A percentile compares a stretch with the other conserved stretches of the same genome.
These are phyloP conservation scores for Platyscapa corneri DNA, from an alignment of 1,140 invertebrate species.

Conservation along the genomic window DNA sequence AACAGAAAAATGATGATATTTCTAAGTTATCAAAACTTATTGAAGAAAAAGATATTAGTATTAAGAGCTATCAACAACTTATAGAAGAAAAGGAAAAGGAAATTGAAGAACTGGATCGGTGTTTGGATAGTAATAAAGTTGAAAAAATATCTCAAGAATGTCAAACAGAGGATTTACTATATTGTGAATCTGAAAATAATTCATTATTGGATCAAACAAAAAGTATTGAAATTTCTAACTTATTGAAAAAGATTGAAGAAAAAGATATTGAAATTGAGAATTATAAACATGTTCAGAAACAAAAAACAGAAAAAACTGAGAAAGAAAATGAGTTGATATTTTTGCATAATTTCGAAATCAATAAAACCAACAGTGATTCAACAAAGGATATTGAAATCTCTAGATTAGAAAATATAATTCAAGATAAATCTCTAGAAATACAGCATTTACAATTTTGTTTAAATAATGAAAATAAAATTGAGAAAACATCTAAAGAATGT, in stretches of 20 bases:
- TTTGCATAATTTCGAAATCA: neutral
- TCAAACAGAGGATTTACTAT: constrained; percentile 16
- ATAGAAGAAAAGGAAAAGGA: constrained; percentile 47
- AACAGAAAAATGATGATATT: no score
- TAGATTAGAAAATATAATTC: constrained; percentile 1
- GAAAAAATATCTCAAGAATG: constrained; percentile 37
- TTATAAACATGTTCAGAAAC: no score
- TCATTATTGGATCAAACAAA: constrained; percentile 7
- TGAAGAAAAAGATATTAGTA: no score
- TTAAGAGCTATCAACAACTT: neutral
- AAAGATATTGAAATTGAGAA: constrained; percentile 31
- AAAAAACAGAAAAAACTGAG: constrained; percentile 41
- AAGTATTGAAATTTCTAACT: neutral
- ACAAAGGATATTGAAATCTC: constrained; percentile 15
- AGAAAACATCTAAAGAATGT: constrained; percentile 37
- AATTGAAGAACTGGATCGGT: constrained; percentile 32
- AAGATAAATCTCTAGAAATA: constrained; percentile 1
- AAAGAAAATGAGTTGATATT: neutral
- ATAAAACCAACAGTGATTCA: constrained; percentile 28
- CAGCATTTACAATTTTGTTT: constrained; percentile 18
- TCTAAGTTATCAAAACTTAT: no score
- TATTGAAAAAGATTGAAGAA: constrained; percentile 13
- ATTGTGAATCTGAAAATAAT: constrained; percentile 6
- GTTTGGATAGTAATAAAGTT: neutral
- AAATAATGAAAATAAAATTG: constrained; percentile 16